A percentile compares a stretch with the other conserved stretches of the same genome.
phyloP scores from a whole-genome alignment of 2,797 vertebrate genomes.

The Chanos chanos region DNA sequence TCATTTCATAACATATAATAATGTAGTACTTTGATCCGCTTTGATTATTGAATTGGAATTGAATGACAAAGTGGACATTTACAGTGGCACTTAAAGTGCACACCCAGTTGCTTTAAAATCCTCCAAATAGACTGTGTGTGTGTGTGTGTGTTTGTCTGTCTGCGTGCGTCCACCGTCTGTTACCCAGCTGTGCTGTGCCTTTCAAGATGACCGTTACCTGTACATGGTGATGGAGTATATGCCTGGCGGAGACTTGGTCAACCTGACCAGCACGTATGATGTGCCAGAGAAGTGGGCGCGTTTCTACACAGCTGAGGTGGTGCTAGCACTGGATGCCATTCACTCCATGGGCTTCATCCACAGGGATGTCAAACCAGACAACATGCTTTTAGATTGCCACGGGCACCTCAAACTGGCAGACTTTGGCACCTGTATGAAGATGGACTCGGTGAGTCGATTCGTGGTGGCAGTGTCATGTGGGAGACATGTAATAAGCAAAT shows the following conservation, averaged over 20 bases:
- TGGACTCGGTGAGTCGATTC: slow-evolving; percentile 84
- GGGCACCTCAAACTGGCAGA: slow-evolving; percentile 97
- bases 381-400: slow-evolving; percentile 92
- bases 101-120: too few species aligned
- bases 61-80: too few species aligned
- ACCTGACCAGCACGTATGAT: slow-evolving; percentile 98
- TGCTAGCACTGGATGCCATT: slow-evolving; percentile 95
- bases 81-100: too few species aligned
- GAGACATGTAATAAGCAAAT: too few species aligned
- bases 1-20: too few species aligned
- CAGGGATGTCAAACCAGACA: slow-evolving; percentile 96
- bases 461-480: too few species aligned
- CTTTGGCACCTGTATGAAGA: slow-evolving; percentile 99
- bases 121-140: too few species aligned
- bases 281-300: slow-evolving; percentile 98
- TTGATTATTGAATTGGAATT: too few species aligned
- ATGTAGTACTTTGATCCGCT: too few species aligned
- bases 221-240: slow-evolving; percentile 99
- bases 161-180: not conserved
- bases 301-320: slow-evolving; percentile 97
- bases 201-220: slow-evolving; percentile 95
- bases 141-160: not conserved
- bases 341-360: slow-evolving; percentile 99
- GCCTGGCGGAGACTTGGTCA: slow-evolving; percentile 98
- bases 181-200: slow-evolving; percentile 91